Base-by-base conservation (phyloP, 2,113 vertebrate species). In the Brachyistius frenatus region DNA sequence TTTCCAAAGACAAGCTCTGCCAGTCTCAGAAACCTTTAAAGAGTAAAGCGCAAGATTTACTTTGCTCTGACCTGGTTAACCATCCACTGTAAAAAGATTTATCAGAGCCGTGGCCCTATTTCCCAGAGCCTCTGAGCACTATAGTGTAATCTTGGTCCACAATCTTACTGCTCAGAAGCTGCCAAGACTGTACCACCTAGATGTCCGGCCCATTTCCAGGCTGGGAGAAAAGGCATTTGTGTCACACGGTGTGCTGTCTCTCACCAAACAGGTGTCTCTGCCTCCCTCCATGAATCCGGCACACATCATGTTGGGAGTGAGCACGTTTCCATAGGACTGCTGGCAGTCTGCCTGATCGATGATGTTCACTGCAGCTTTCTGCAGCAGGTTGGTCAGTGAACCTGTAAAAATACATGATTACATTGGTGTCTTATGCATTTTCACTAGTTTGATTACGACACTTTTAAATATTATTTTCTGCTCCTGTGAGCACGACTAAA, bases 211-310 rank as follows among this genome's bases (percentile, higher is more conserved):
- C n/a, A 46, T 13, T 53, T 73, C 55, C 68, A 52, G 23, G 8
- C 46, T 62, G 23, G 31, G 15, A 63, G 11, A 61, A 55, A 16
- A 16, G 35, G 6, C 23, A 33, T 71, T 11, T 36, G 23, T 78
- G 46, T 41, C 33, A 62, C 16, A 37, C 4, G 56, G 5, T 44
- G 1, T 16, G 32, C 63, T 36, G 44, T 5, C 8, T 83, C 97
- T 96, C 92, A 99, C 98, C 76, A 96, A 94, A 53, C 98, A 99
- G 31, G 97, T 96, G 94, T 99, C 98, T 5, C 94, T 92, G 0
- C 95, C 92, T 31, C 97, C 97, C 11, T 95, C 95, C 7, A 96
- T 95, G 74, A 92, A 94, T 1, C 97, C 97, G 0, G 97, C 98
- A 47, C 98, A 99, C 88, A 99, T 73, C 98, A 99, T 99, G 84